Evolutionary conservation across 2,113 vertebrate genomes (phyloP), one percentile per base, ranked within the genome.

Genomic region (Grus americana): DNA sequence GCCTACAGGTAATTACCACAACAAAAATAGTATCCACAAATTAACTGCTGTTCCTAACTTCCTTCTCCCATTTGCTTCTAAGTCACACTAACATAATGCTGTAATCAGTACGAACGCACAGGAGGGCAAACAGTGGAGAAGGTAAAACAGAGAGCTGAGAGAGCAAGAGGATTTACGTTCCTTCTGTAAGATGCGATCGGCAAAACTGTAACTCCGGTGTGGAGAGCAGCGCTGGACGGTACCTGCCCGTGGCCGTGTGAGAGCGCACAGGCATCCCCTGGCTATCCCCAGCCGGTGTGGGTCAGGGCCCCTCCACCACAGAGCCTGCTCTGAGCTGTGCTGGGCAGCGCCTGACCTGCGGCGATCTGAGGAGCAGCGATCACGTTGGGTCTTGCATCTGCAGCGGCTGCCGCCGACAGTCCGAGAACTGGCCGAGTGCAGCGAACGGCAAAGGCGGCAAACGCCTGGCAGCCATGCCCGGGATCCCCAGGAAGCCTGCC

Each of bases 21-120:
- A 78, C 67, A 85, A 89, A 95, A 92, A 86, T 17, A 93, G 83
- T 80, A 88, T 70, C 78, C 86, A 86, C 74, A 84, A 84, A 96
- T 87, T 20, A 94, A 21, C 78, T 71, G 59, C 89, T 65, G n/a
- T 19, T 95, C 61, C 72, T 16, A 74, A 30, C 65, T 91, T 88
- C 94, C 94, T 90, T 82, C 94, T 95, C 50, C 86, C 52, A 40
- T 87, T 88, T 90, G 76, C 86, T 83, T 92, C 79, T 44, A 55
- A 58, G 88, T 92, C 96, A 32, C 87, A 34, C 55, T 76, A 90
- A 63, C 44, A 15, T 47, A 29, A 79, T 11, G 67, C 68, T 79
- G 55, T 22, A 75, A 68, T 68, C 79, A 65, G 82, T 58, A 18
- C 68, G n/a, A 11, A 36, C 18, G 57, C 52, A 24, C 13, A 15